phyloP scores from a whole-genome alignment of 2,888 invertebrate species.

The Periphyllus acericola region DNA sequence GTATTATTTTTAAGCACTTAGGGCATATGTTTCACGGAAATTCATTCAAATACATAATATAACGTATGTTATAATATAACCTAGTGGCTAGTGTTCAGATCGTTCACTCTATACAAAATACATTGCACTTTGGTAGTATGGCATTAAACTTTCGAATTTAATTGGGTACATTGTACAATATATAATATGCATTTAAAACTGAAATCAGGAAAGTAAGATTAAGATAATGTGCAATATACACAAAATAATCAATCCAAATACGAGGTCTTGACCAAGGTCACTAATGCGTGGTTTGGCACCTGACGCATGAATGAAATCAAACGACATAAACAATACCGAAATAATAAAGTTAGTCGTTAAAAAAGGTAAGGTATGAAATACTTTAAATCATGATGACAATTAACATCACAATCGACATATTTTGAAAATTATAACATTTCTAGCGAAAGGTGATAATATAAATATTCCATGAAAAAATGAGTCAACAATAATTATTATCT shows the following conservation, averaged over 20 bases:
- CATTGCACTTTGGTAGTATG: neutral
- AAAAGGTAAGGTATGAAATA: neutral
- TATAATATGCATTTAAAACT: neutral
- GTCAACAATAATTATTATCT: too few species aligned
- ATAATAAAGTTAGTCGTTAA: neutral
- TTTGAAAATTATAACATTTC: too few species aligned
- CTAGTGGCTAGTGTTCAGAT: too few species aligned
- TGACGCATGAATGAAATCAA: slow-evolving; percentile 32
- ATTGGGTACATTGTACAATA: neutral
- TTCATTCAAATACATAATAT: neutral
- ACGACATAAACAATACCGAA: neutral
- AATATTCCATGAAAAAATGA: too few species aligned
- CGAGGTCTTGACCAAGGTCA: slow-evolving; percentile 48
- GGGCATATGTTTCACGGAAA: neutral
- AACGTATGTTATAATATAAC: too few species aligned
- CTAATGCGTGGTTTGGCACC: slow-evolving; percentile 8
- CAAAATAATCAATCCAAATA: slow-evolving; percentile 19
- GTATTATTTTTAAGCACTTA: neutral
- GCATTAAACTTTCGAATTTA: neutral
- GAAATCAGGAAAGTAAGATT: neutral
- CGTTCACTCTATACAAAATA: neutral
- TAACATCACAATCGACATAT: too few species aligned
- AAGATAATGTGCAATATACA: neutral
- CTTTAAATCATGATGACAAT: neutral
- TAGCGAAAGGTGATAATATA: too few species aligned